phyloP scores from a whole-genome alignment of 2,797 vertebrate genomes.

The Arrhamphus sclerolepis region DNA sequence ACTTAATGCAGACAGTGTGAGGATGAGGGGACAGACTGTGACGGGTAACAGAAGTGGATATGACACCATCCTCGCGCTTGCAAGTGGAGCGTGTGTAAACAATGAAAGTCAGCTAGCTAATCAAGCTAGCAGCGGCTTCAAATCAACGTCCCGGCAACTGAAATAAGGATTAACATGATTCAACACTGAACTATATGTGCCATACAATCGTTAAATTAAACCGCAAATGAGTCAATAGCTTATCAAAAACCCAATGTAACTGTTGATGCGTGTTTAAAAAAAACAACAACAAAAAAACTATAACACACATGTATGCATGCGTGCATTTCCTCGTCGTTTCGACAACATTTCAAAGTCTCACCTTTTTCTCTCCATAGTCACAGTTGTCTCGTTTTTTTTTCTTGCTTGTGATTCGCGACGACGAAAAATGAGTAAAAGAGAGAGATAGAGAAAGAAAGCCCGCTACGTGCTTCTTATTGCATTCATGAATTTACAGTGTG shows the following conservation, averaged over 20 bases:
- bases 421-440: neutral
- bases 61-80: constrained; percentile 33
- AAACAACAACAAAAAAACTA: too few species aligned
- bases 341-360: constrained; percentile 82
- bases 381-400: constrained; percentile 22
- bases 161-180: neutral
- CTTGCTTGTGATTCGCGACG: constrained; percentile 1
- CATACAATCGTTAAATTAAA: accelerated
- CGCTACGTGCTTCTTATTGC: constrained; percentile 26
- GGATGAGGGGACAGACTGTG: neutral
- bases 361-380: constrained; percentile 92
- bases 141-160: constrained; percentile 10
- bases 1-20: neutral
- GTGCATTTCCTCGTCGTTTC: constrained; percentile 79
- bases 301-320: constrained; percentile 36
- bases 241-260: neutral
- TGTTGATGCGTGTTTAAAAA: constrained; percentile 27
- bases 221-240: neutral
- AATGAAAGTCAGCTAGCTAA: constrained; percentile 80
- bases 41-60: neutral
- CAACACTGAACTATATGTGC: accelerated
- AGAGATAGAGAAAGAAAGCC: constrained; percentile 10
- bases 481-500: constrained; percentile 50
- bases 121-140: constrained; percentile 67
- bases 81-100: constrained; percentile 76